Conservation (phyloP, 2,113 vertebrate species). For the Fulmarus glacialis region DNA sequence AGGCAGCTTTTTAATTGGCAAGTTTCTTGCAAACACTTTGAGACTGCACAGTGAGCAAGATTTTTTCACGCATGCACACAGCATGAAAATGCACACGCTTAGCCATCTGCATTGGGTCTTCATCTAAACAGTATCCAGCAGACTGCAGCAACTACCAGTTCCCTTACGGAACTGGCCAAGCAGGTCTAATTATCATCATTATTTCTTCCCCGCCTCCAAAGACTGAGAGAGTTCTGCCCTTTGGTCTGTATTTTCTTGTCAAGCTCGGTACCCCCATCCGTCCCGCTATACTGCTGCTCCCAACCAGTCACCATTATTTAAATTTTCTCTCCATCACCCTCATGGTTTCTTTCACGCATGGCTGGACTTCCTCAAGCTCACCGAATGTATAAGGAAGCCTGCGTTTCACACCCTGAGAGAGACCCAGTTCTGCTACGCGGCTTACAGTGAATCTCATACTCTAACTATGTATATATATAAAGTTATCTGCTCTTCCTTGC, state of each 20-base stretch:
- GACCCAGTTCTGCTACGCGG: not conserved
- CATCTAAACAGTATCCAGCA: not conserved
- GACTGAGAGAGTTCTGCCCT: not conserved
- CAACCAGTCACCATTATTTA: not conserved
- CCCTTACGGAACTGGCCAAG: not conserved
- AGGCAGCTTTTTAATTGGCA: not conserved
- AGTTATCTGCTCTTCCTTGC: not conserved
- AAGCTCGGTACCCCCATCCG: not conserved
- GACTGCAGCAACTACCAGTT: not conserved
- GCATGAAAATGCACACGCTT: not conserved
- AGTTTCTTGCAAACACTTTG: not conserved
- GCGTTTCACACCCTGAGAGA: not conserved
- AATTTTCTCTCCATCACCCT: conserved; percentile 22
- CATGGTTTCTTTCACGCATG: not conserved
- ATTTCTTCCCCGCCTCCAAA: not conserved
- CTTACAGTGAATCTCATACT: not conserved
- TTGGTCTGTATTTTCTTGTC: not conserved
- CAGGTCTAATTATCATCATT: not conserved
- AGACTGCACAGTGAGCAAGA: not conserved
- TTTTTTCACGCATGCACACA: not conserved
- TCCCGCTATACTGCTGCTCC: not conserved
- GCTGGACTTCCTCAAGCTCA: conserved; percentile 1
- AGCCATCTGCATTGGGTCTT: not conserved
- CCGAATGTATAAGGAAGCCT: not conserved
- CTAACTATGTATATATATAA: not conserved